phyloP scores from a whole-genome alignment of 2,888 invertebrate species.

The Troides helena region DNA sequence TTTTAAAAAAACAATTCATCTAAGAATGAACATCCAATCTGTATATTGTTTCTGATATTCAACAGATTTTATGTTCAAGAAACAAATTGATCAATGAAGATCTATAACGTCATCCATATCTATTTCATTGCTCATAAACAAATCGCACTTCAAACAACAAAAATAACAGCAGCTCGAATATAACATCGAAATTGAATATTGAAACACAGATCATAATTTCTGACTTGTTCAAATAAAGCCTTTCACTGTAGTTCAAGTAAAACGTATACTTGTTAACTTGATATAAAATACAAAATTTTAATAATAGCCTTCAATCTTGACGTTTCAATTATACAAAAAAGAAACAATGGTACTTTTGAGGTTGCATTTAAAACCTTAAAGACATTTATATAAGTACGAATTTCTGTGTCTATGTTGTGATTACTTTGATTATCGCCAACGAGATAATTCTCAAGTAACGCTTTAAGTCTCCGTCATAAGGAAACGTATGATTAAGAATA shows the following conservation, averaged over 20 bases:
- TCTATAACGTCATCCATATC: not conserved
- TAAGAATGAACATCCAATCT: not conserved
- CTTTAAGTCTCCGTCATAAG: slow-evolving; percentile 26
- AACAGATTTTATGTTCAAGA: not conserved
- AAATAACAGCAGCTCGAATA: slow-evolving; percentile 15
- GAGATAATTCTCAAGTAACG: slow-evolving; percentile 31
- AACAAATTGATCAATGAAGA: not conserved
- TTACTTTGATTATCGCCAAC: slow-evolving; percentile 34
- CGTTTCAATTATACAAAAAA: slow-evolving; percentile 46
- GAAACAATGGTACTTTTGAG: slow-evolving; percentile 36
- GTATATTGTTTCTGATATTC: not conserved
- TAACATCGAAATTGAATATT: slow-evolving; percentile 32
- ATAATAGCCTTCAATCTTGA: slow-evolving; percentile 31
- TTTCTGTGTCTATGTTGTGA: slow-evolving; percentile 32
- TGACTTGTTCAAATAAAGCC: not conserved
- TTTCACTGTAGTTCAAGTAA: slow-evolving; percentile 5
- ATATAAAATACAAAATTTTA: slow-evolving; percentile 17
- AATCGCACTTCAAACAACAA: not conserved
- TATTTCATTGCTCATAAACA: not conserved
- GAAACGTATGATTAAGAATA: slow-evolving; percentile 37
- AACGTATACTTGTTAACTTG: slow-evolving; percentile 1
- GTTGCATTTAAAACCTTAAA: slow-evolving; percentile 42
- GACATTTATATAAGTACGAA: slow-evolving; percentile 38
- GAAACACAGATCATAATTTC: not conserved
- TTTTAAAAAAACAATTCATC: not conserved